Base-by-base conservation (phyloP, 2,113 vertebrate genomes). In the Saccopteryx bilineata region DNA sequence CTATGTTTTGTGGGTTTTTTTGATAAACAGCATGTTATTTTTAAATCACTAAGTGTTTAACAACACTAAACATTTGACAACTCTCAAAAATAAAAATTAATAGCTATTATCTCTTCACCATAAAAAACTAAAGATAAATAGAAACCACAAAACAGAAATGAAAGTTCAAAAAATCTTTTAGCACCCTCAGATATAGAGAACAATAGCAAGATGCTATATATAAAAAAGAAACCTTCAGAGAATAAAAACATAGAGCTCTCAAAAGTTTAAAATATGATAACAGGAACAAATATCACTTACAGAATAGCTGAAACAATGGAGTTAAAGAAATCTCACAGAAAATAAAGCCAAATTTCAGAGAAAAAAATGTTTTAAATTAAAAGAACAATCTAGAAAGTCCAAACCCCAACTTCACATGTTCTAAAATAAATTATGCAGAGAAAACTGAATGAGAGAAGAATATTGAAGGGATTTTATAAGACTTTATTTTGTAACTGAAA, bases 401-500 rank as follows among this genome's bases (percentile, higher is more conserved):
- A 82, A 48, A 1, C 39, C 9, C 19, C 9, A 65, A 83, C 4
- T 39, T 19, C 2, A 71, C 7, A 78, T 50, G 10, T 82, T 88
- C 14, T 91, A 46, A 80, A 26, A 54, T 7, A 89, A 4, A 81
- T 52, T 26, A 83, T 28, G 3, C 4, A 31, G 18, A 94, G 26
- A 82, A 85, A 87, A 69, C 39, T 56, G 2, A 18, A 3, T 81
- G 9, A 31, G 21, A 61, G 31, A 61, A 52, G 61, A 68, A 10
- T 63, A 58, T 26, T 85, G 31, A 78, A 76, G 21, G 72, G 75
- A 76, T 60, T 31, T 83, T 69, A 33, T 56, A 48, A 93, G 28
- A 86, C 63, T 90, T 65, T 60, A 23, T 65, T 89, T 63, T 28
- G 86, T 80, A 72, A 90, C 48, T 90, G 56, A 93, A 94, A 72